Conservation (phyloP, 1,140 invertebrate genomes). For the Phthorimaea operculella region DNA sequence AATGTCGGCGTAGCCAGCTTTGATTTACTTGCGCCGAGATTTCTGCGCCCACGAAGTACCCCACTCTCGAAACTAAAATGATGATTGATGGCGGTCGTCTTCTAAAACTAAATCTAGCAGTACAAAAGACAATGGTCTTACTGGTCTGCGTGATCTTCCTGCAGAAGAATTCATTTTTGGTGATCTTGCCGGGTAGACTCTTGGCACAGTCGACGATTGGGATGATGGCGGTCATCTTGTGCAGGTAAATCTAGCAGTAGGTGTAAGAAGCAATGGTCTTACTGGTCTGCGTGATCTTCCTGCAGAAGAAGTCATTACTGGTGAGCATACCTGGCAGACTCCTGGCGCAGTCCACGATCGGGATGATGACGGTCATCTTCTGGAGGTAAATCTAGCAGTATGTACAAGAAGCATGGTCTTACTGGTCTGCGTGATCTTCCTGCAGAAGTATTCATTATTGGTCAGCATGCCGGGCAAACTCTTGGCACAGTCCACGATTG, state of each 20-base stretch:
- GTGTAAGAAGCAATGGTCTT: slow-evolving; percentile 15
- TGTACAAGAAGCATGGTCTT: slow-evolving; percentile 16
- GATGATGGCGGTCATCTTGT: slow-evolving; percentile 24
- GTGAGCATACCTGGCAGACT: slow-evolving; percentile 16
- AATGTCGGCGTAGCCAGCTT: too few relatives aligned
- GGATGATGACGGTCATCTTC: slow-evolving; percentile 25
- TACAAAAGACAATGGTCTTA: slow-evolving; percentile 14
- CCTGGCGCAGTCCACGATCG: slow-evolving; percentile 29
- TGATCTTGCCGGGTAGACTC: slow-evolving; percentile 15
- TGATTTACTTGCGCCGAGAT: too few relatives aligned
- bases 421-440: slow-evolving; percentile 41
- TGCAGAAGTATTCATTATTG: slow-evolving; percentile 30
- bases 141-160: slow-evolving; percentile 38
- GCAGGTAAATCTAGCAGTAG: too few relatives aligned
- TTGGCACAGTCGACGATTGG: slow-evolving; percentile 31
- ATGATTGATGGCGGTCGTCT: too few relatives aligned
- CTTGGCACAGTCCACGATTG: slow-evolving; percentile 29
- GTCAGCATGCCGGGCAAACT: slow-evolving; percentile 16
- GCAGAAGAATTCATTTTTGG: slow-evolving; percentile 31
- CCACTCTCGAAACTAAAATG: too few relatives aligned
- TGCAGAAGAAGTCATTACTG: slow-evolving; percentile 30
- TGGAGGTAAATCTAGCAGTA: too few relatives aligned
- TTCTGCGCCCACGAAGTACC: too few relatives aligned
- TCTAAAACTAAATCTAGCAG: too few relatives aligned
- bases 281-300: slow-evolving; percentile 41